A percentile compares a stretch with the other conserved stretches of the same genome.
phyloP scores from a whole-genome alignment of 2,113 vertebrate species.

The Microtus richardsoni region DNA sequence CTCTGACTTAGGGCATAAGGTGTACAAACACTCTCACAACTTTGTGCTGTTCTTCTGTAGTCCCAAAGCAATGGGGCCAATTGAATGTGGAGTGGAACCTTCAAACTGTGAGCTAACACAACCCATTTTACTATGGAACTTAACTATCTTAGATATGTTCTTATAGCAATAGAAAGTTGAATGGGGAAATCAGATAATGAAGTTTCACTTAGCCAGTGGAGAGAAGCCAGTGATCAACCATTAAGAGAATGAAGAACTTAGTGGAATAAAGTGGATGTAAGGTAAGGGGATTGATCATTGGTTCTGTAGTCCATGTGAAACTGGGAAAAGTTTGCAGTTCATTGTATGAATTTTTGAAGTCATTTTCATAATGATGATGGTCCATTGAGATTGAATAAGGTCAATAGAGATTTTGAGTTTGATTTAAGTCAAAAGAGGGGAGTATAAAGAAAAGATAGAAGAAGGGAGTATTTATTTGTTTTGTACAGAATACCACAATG shows the following conservation, averaged over 20 bases:
- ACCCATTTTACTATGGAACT: neutral
- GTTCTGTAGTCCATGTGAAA: neutral
- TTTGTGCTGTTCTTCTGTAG: neutral
- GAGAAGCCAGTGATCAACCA: neutral
- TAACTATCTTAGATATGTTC: neutral
- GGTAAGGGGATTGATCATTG: neutral
- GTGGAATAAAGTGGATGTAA: neutral
- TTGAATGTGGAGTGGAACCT: neutral
- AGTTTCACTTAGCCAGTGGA: neutral
- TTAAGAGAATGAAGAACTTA: neutral
- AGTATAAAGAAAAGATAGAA: neutral
- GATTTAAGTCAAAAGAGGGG: neutral
- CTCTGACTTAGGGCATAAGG: neutral
- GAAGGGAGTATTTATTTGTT: neutral
- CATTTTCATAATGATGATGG: neutral
- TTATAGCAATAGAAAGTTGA: neutral
- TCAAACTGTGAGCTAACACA: neutral
- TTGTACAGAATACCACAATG: neutral
- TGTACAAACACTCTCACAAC: neutral
- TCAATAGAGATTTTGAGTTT: neutral
- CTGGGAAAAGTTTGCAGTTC: neutral
- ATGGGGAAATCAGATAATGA: neutral
- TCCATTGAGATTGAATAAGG: neutral
- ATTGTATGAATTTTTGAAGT: conserved; percentile 21
- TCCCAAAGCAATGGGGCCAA: neutral